Percentiles rank a stretch among this genome's conserved stretches.
phyloP scores from a whole-genome alignment of 2,113 vertebrate genomes.

The Tamias sibiricus region DNA sequence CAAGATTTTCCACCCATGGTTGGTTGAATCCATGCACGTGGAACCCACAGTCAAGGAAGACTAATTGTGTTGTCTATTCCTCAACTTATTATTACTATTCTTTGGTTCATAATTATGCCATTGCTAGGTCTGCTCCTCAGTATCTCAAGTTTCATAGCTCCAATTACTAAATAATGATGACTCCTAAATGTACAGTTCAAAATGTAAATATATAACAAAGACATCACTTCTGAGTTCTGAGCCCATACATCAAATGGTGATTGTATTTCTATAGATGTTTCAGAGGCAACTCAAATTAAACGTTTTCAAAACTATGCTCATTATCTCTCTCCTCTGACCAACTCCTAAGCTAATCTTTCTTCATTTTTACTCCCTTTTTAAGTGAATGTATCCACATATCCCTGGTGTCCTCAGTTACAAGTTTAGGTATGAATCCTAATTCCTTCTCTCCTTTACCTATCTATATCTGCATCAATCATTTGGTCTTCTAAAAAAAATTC shows the following conservation, averaged over 20 bases:
- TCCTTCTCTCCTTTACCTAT: neutral
- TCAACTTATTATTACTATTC: too few species aligned
- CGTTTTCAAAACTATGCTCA: neutral
- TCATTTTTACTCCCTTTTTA: neutral
- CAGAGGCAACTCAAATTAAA: neutral
- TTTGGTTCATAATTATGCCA: neutral
- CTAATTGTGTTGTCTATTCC: neutral
- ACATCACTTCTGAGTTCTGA: neutral
- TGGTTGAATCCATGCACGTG: neutral
- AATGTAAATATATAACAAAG: neutral
- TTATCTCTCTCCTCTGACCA: neutral
- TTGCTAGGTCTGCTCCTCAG: neutral
- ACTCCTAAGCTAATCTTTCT: neutral
- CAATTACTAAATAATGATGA: neutral
- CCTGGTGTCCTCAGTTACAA: neutral
- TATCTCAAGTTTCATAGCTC: neutral
- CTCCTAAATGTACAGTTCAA: neutral
- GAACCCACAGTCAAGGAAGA: neutral
- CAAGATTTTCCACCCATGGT: neutral
- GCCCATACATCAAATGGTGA: neutral
- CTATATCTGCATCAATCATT: neutral
- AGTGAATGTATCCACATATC: neutral
- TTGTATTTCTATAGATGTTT: neutral
- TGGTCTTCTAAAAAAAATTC: neutral
- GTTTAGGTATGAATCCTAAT: neutral